These are phyloP conservation scores for Diaprepes abbreviatus DNA, from an alignment of 2,888 invertebrate genomes.

Conservation along the genomic window DNA sequence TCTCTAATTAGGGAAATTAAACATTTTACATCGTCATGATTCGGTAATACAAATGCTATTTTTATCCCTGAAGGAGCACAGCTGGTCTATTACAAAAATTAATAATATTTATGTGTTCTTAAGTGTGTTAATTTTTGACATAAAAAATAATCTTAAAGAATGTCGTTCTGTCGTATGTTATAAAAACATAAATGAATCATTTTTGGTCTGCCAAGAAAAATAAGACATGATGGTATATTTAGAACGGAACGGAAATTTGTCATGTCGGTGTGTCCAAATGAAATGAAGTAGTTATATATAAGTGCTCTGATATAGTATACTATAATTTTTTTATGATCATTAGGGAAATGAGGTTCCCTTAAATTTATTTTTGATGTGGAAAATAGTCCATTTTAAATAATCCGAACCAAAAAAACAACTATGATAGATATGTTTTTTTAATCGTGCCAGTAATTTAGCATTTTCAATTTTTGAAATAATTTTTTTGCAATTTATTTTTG, in stretches of 20 bases:
- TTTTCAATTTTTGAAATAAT: no score
- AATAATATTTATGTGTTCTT: slow-evolving; percentile 29
- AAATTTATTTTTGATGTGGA: no score
- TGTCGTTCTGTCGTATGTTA: slow-evolving; percentile 12
- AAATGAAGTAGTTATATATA: background rate
- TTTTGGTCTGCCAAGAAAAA: slow-evolving; percentile 30
- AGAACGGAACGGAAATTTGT: slow-evolving; percentile 35
- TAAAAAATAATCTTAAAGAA: slow-evolving; percentile 24
- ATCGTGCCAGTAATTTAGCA: no score
- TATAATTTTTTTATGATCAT: no score
- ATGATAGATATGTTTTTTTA: no score
- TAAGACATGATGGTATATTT: slow-evolving; percentile 22
- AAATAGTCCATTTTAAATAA: no score
- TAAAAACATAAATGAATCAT: slow-evolving; percentile 38
- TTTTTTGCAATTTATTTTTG: no score
- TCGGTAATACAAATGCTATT: background rate
- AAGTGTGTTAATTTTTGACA: slow-evolving; percentile 26
- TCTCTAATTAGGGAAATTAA: no score
- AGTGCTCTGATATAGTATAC: background rate
- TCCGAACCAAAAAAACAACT: no score
- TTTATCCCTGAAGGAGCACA: background rate
- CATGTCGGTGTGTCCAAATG: slow-evolving; percentile 1
- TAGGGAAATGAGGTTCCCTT: no score
- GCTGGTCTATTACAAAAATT: slow-evolving; percentile 21
- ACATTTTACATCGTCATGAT: no score